phyloP scores from a whole-genome alignment of 2,113 vertebrate genomes.

The Thryonomys swinderianus region DNA sequence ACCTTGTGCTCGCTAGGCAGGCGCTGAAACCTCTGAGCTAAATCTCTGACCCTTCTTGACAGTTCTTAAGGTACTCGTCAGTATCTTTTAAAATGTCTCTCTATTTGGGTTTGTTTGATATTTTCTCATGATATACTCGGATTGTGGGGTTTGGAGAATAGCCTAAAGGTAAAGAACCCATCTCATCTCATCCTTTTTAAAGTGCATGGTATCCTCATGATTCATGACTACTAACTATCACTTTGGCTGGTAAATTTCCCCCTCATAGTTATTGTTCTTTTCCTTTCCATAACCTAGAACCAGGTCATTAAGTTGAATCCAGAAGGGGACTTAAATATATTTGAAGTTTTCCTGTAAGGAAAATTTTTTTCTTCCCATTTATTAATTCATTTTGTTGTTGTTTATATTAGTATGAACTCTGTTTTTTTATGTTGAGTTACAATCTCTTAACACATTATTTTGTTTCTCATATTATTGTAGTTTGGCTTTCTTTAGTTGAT shows the following conservation, averaged over 20 bases:
- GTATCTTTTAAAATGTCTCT: not conserved
- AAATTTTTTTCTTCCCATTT: constrained; percentile 20
- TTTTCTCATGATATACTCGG: not conserved
- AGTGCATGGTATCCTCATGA: not conserved
- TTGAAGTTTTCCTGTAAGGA: constrained; percentile 10
- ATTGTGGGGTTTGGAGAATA: not conserved
- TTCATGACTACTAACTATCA: not conserved
- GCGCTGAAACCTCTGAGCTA: no score
- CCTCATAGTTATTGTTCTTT: not conserved
- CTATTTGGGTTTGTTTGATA: not conserved
- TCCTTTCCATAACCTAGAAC: not conserved
- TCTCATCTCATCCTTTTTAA: not conserved
- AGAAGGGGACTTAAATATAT: not conserved
- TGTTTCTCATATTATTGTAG: constrained; percentile 24
- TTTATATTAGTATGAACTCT: not conserved
- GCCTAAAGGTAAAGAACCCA: not conserved
- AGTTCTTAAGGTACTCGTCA: constrained; percentile 32
- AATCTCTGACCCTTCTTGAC: not conserved
- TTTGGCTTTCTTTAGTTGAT: not conserved
- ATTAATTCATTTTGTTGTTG: not conserved
- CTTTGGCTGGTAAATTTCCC: not conserved
- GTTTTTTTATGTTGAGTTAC: not conserved
- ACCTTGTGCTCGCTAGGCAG: no score
- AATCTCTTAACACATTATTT: constrained; percentile 17
- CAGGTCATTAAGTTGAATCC: not conserved